Base-by-base conservation (phyloP, 2,888 invertebrate genomes). In the Noctua janthina region DNA sequence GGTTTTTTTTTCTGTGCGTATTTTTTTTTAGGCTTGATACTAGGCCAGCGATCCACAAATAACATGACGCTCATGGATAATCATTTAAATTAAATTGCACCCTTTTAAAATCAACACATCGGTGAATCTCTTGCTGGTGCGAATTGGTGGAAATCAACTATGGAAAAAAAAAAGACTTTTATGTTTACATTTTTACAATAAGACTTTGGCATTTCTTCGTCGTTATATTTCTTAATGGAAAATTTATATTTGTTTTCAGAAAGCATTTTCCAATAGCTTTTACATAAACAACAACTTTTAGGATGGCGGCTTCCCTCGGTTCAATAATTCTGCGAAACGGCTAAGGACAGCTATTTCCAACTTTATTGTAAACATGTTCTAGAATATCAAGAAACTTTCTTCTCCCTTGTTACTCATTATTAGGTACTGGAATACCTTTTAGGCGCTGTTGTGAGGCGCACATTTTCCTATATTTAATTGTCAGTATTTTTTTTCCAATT, bases 241-340 rank as follows among this genome's bases (percentile, higher is more conserved):
- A 46, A 7, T 74, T 29, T 15, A 13, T 1, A 59, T 56, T 74
- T 49, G 17, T 78, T 69, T 23, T 59, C n/a, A 70, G 39, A 54
- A 74, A 29, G 5, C 8, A 3, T 46, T 67, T 43, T 35, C 29
- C 15, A 46, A 17, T 11, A 15, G 29, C 17, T 23, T 75, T 46
- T 20, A 73, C 59, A 49, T 35, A 29, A 20, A 76, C 13, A 76
- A 76, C 29, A 76, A 76, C 29, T 76, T 74, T 35, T 39, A 56
- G 20, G 56, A n/a, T 56, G n/a, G 46, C 43, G 7, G 29, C 76
- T 66, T 15, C 20, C 1, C n/a, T 51, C 29, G 35, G 13, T 35
- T 66, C 56, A 39, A 10, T n/a, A 49, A 49, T 73, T 49, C 78
- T 51, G 29, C 8, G 20, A 73, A 73, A 66, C 4, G 13, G 20